Base-by-base conservation (phyloP, 2,113 vertebrate genomes). In the Brachyhypopomus gauderio region DNA sequence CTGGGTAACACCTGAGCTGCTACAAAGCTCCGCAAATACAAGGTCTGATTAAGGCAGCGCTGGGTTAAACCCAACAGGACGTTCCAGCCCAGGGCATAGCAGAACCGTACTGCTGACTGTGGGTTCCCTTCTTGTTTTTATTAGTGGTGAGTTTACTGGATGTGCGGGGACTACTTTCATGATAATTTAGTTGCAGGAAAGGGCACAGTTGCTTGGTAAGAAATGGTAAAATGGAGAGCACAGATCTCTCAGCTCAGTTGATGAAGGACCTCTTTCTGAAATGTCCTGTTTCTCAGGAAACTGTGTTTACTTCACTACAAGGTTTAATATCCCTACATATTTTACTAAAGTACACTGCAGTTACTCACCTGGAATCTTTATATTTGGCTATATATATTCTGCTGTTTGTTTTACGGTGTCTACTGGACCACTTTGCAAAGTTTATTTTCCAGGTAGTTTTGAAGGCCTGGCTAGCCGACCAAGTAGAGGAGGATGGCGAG, bases 61-160 rank as follows among this genome's bases (percentile, higher is more conserved):
- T 84, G 48, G 58, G 36, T 70, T 79, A 70, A 85, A 25, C 82
- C n/a, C 72, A 41, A 30, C 76, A 87, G 64, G 76, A 86, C 83
- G 75, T 38, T 19, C 12, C 30, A 20, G 72, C 67, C 74, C 38
- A 70, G 45, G 66, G 59, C 52, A 41, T 34, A 52, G 45, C 59
- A 38, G 3, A 19, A 30, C 25, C 0, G 58, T 60, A 16, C 34
- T 14, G 14, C 45, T 60, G 48, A 59, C 19, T 58, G 59, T 38
- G 48, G 58, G 56, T 66, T 7, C 30, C 52, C 12, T 77, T 83
- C 62, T 88, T 88, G 91, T 85, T 91, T 93, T 92, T 92, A 85
- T 90, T 87, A 85, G 81, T 69, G 88, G 91, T 77, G 0, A 93
- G 48, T 93, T 92, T 93, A 90, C 91, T 89, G 89, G 86, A 88